These are phyloP conservation scores for Azemiops feae DNA, from an alignment of 2,113 vertebrate species.

Conservation along the genomic window DNA sequence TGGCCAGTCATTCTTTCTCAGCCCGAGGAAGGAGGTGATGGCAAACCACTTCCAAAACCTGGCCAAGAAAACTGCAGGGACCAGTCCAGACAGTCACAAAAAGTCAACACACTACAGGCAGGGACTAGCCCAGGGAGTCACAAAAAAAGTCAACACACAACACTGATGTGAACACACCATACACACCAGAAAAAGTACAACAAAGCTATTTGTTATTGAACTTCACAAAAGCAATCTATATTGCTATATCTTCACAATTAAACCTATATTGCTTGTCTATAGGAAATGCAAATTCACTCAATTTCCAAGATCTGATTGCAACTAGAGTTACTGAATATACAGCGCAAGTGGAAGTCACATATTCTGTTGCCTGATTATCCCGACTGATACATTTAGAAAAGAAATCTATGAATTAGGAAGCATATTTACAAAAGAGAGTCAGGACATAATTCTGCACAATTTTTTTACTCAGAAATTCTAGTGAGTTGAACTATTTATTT, in stretches of 20 bases:
- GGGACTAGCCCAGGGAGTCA: background rate
- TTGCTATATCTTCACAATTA: background rate
- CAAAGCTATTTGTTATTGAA: background rate
- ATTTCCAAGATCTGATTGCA: background rate
- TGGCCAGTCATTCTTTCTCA: background rate
- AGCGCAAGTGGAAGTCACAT: background rate
- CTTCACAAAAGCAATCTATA: background rate
- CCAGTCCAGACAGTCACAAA: background rate
- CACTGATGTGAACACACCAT: background rate
- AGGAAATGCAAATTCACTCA: background rate
- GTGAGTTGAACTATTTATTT: background rate
- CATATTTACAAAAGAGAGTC: background rate
- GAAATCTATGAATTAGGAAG: background rate
- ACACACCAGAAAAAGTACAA: background rate
- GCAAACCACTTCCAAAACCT: background rate
- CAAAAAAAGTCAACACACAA: background rate
- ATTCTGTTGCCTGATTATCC: background rate
- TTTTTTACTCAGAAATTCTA: background rate
- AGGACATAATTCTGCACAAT: background rate
- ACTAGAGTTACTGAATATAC: background rate
- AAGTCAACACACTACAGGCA: background rate
- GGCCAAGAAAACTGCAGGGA: background rate
- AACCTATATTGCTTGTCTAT: background rate
- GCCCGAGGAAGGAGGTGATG: background rate
- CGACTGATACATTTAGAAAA: background rate